Evolutionary conservation across 1,140 invertebrate species (phyloP).

Genomic region (Heliconius nattereri): DNA sequence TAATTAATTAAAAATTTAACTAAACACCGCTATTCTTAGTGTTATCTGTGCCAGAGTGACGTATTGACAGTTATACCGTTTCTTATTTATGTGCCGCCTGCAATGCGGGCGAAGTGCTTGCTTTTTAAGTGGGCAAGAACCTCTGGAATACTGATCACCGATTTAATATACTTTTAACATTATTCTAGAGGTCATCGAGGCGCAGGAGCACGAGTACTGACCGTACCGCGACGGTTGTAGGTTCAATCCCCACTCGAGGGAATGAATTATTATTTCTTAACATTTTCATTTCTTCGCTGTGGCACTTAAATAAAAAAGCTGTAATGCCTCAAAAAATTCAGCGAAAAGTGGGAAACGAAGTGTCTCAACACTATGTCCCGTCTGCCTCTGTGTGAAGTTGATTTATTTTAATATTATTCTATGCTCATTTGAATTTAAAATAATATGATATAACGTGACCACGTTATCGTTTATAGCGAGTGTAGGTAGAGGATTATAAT

Average conservation of each 20-base stretch:
- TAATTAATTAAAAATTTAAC: not conserved
- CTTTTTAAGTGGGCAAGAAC: constrained; percentile 36
- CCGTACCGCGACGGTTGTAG: no score
- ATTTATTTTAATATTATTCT: not conserved
- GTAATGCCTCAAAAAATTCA: no score
- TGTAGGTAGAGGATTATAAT: not conserved
- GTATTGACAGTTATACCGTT: constrained; percentile 32
- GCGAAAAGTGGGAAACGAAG: no score
- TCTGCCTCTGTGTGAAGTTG: no score
- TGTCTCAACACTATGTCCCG: no score
- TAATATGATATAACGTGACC: not conserved
- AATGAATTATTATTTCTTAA: no score
- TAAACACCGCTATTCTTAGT: constrained; percentile 4
- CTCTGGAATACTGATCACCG: constrained; percentile 27
- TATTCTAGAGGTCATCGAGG: not conserved
- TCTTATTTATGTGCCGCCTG: constrained; percentile 29
- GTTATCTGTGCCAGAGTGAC: constrained; percentile 41
- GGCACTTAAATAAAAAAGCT: no score
- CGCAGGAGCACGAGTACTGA: no score
- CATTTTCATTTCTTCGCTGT: no score
- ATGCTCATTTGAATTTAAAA: not conserved
- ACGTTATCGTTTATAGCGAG: not conserved
- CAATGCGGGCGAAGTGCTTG: constrained; percentile 38
- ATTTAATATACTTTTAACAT: constrained; percentile 3
- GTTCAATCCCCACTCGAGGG: no score